Conservation (phyloP, 2,113 vertebrate species). For the Percina caprodes region DNA sequence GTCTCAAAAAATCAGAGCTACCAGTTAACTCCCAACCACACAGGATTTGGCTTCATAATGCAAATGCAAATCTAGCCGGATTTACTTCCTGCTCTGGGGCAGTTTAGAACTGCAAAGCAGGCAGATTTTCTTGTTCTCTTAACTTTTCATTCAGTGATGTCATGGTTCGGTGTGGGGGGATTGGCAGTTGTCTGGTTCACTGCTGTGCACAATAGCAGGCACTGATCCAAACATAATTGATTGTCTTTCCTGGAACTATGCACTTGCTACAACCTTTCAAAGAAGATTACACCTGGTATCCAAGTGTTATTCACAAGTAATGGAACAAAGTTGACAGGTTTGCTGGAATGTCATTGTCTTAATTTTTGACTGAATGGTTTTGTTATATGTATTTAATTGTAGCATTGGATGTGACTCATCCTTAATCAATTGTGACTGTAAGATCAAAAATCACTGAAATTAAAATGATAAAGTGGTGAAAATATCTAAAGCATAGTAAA, state of each 20-base stretch:
- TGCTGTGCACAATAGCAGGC: neutral
- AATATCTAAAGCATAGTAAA: neutral
- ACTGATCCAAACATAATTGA: neutral
- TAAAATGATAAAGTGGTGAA: neutral
- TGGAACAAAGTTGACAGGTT: neutral
- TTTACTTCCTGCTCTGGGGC: slow-evolving; percentile 52
- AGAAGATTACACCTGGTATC: neutral
- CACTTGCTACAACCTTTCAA: neutral
- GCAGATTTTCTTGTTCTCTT: slow-evolving; percentile 64
- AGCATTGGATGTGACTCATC: neutral
- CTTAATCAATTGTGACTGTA: neutral
- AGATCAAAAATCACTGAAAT: neutral
- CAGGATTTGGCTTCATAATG: slow-evolving; percentile 53
- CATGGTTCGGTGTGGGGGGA: neutral
- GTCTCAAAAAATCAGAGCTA: neutral
- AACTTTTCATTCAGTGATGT: slow-evolving; percentile 43
- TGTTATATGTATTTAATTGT: neutral
- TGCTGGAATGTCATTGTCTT: neutral
- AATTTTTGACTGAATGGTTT: neutral
- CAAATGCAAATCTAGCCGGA: slow-evolving; percentile 46
- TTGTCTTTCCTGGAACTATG: neutral
- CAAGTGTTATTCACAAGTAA: neutral
- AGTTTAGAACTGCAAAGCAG: slow-evolving; percentile 52
- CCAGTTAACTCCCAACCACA: neutral
- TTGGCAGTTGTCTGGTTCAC: neutral